These are phyloP conservation scores for Lates calcarifer DNA, from an alignment of 2,113 vertebrate genomes.

Conservation along the genomic window DNA sequence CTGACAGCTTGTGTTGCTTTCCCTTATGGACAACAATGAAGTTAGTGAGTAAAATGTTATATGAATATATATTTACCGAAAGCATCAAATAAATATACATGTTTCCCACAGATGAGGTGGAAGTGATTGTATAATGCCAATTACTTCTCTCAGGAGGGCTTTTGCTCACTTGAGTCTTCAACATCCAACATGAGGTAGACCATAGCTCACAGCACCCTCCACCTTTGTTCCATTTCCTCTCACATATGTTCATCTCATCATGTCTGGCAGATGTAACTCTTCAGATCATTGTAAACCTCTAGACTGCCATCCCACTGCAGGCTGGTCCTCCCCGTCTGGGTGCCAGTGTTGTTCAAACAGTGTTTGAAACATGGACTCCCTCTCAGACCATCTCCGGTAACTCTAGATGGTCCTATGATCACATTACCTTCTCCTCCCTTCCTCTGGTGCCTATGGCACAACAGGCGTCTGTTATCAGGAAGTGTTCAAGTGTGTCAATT, in stretches of 20 bases:
- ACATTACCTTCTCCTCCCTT: conserved; percentile 67
- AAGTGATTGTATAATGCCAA: neutral
- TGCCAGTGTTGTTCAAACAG: neutral
- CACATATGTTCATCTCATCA: neutral
- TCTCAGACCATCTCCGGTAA: conserved; percentile 69
- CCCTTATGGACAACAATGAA: neutral
- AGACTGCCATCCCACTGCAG: neutral
- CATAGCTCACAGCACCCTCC: neutral
- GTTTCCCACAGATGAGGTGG: neutral
- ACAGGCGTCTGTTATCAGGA: conserved; percentile 51
- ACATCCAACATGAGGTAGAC: neutral
- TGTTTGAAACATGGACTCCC: conserved; percentile 36
- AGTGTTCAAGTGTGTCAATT: conserved; percentile 59
- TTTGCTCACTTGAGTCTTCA: neutral
- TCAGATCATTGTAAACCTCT: neutral
- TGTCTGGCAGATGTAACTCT: neutral
- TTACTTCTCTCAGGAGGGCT: neutral
- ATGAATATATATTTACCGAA: neutral
- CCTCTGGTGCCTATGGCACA: conserved; percentile 38
- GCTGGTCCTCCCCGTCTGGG: neutral
- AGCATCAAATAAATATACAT: neutral
- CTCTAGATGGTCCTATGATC: conserved; percentile 70
- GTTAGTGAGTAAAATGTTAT: neutral
- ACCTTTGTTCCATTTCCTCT: neutral
- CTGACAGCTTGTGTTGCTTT: neutral